Conservation (phyloP, 2,888 invertebrate species). For the Nudaria mundana region DNA sequence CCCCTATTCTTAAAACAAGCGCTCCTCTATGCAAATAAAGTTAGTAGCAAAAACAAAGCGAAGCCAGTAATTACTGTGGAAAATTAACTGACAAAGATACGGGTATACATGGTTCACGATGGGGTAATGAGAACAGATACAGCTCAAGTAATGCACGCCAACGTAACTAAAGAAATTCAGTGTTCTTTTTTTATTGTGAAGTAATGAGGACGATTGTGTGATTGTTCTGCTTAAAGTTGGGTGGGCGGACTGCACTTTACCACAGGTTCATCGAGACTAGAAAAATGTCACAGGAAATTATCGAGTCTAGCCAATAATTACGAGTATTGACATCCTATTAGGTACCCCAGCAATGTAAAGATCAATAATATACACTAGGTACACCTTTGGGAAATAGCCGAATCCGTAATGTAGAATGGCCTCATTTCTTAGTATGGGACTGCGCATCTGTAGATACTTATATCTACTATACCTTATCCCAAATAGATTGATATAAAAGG, state of each 20-base stretch:
- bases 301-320: constrained; percentile 8
- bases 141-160: constrained; percentile 56
- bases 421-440: no score
- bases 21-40: constrained; percentile 77
- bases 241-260: background rate
- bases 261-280: no score
- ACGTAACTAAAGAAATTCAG: constrained; percentile 37
- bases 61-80: constrained; percentile 76
- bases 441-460: no score
- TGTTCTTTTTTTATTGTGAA: constrained; percentile 21
- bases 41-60: constrained; percentile 79
- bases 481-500: no score
- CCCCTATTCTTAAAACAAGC: constrained; percentile 42
- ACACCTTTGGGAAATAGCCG: no score
- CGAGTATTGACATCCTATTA: no score
- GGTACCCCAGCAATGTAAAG: no score
- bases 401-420: no score
- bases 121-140: constrained; percentile 71
- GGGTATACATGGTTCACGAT: constrained; percentile 58
- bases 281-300: background rate
- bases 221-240: background rate
- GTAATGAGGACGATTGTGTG: constrained; percentile 22
- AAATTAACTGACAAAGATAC: constrained; percentile 79
- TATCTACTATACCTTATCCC: no score
- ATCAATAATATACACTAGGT: no score